Base-by-base conservation (phyloP, 2,888 invertebrate genomes). In the Cephonodes hylas region DNA sequence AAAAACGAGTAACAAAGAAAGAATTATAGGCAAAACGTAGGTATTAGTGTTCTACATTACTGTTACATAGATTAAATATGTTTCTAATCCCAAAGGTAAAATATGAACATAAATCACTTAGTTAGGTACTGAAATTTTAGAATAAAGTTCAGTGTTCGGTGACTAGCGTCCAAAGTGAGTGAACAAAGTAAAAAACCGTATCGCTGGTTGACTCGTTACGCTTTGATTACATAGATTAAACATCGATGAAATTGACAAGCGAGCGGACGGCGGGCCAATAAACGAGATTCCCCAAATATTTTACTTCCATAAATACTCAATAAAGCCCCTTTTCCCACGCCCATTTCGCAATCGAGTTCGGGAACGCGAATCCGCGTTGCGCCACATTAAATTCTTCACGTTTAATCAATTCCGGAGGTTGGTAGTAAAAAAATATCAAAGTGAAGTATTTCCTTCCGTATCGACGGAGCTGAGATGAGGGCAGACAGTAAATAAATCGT, bases 401-500 rank as follows among this genome's bases (percentile, higher is more conserved):
- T 88, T 88, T 86, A 88, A 89, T 89, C 87, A 89, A 87, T 85
- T 85, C 80, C 79, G 77, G 76, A 74, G 70, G 75, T 70, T 68
- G 76, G 74, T 75, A 77, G 76, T 78, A 80, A 85, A 85, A 71
- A 85, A 86, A 85, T 83, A 81, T 83, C 80, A 78, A 77, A 83
- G 77, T 83, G 75, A 81, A 86, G 78, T 83, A 78, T 81, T 88
- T 85, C 80, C 84, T 81, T 84, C 80, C 80, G 82, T 80, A 86
- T 85, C 80, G 81, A 81, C 77, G 77, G 75, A 79, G 80, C 77
- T 76, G 75, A 81, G 75, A 61, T 69, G 70, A 79, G 77, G 77
- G 77, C 76, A 86, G 85, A 88, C 83, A 85, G 85, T 79, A 83
- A 85, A 91, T 88, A 90, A 89, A 90, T 90, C 83, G 84, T 85